phyloP scores from a whole-genome alignment of 2,888 invertebrate species.

The Hyposoter dolosus region DNA sequence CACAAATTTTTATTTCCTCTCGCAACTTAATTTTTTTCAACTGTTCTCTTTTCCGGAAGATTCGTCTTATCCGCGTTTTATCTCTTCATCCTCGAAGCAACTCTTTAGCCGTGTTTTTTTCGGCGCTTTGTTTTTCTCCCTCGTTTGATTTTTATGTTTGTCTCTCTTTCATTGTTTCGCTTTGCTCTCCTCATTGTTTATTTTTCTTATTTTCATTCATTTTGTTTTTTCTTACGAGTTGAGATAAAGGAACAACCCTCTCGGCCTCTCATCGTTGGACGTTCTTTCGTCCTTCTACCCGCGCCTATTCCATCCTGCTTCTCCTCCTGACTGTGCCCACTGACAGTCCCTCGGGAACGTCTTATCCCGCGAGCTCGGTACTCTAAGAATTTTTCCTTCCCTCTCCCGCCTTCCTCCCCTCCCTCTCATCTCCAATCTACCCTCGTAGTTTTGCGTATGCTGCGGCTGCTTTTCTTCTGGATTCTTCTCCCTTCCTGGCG shows the following conservation, averaged over 20 bases:
- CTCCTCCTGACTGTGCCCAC: background rate
- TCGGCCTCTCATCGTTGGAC: constrained; percentile 40
- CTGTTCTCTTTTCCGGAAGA: constrained; percentile 11
- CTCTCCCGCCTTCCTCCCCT: background rate
- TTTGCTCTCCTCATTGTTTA: constrained; percentile 21
- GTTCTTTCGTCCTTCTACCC: constrained; percentile 10
- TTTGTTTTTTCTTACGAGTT: constrained; percentile 35
- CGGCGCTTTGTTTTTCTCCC: constrained; percentile 53
- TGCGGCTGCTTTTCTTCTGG: constrained; percentile 43
- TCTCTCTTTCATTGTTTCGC: constrained; percentile 29
- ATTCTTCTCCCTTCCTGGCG: constrained; percentile 35
- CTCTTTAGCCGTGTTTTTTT: constrained; percentile 46
- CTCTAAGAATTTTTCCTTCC: constrained; percentile 56
- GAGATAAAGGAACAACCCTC: constrained; percentile 63
- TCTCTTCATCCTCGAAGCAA: constrained; percentile 56
- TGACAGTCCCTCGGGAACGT: constrained; percentile 55
- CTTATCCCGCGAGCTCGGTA: constrained; percentile 63
- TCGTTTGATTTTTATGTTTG: constrained; percentile 38
- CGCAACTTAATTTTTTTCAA: background rate
- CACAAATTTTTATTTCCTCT: background rate
- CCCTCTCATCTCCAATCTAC: background rate
- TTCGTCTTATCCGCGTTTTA: constrained; percentile 53
- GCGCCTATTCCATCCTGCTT: background rate
- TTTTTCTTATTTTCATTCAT: constrained; percentile 16
- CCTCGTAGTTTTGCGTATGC: constrained; percentile 49